phyloP scores from a whole-genome alignment of 23 tunicate genomes.

The Clavelina lepadiformis region DNA sequence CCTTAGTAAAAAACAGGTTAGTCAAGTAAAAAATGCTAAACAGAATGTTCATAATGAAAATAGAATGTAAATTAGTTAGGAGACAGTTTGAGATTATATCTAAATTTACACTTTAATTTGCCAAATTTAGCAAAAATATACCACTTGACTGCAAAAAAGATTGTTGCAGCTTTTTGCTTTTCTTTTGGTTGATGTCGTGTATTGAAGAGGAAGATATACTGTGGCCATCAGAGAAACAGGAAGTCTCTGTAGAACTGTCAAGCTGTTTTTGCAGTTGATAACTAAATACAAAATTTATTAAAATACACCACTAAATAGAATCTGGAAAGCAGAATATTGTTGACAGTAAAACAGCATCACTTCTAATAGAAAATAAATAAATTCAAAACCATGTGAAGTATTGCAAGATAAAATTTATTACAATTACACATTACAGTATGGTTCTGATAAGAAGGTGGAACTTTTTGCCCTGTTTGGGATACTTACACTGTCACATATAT shows the following conservation, averaged over 20 bases:
- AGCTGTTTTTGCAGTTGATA: constrained; percentile 53
- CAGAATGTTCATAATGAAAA: no score
- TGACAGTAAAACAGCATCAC: no score
- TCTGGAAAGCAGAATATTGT: not conserved
- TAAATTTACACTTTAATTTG: not conserved
- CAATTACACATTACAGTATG: no score
- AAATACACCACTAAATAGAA: not conserved
- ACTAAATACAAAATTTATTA: constrained; percentile 5
- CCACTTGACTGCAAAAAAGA: constrained; percentile 41
- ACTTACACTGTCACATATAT: no score
- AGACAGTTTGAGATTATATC: not conserved
- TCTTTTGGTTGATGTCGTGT: constrained; percentile 27
- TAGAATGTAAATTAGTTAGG: no score
- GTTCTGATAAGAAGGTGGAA: no score
- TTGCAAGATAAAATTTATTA: no score
- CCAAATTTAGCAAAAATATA: not conserved
- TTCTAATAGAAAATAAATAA: no score
- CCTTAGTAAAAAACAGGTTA: no score
- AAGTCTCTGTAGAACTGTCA: constrained; percentile 89
- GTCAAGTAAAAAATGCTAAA: no score
- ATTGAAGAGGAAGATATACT: constrained; percentile 28
- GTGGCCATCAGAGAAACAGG: constrained; percentile 76
- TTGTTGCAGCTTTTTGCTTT: constrained; percentile 45
- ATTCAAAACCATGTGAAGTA: no score
- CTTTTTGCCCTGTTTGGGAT: no score